Conservation (phyloP, 2,113 vertebrate species). For the Calyptommatus sinebrachiatus region DNA sequence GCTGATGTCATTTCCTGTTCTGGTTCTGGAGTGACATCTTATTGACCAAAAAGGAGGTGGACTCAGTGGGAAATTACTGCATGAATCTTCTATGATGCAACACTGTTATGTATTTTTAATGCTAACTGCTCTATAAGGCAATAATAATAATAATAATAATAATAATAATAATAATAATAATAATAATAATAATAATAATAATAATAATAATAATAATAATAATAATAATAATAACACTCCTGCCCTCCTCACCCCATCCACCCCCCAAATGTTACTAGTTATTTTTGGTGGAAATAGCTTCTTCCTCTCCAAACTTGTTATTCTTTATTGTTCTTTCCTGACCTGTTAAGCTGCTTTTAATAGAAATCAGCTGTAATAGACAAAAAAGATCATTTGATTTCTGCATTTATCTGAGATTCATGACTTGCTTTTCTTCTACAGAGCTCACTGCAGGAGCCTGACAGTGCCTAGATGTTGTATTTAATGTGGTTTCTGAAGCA, state of each 20-base stretch:
- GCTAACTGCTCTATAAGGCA: too few relatives aligned
- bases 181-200: too few relatives aligned
- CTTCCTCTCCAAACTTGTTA: neutral
- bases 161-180: too few relatives aligned
- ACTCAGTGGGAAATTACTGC: neutral
- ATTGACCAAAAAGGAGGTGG: too few relatives aligned
- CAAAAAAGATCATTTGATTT: constrained; percentile 33
- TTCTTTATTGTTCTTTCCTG: constrained; percentile 22
- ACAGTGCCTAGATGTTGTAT: neutral
- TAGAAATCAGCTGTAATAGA: neutral
- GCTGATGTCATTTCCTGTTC: too few relatives aligned
- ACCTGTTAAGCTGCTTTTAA: constrained; percentile 25
- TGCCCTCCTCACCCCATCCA: neutral
- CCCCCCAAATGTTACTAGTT: neutral
- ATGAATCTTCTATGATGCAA: neutral
- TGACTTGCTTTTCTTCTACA: constrained; percentile 32
- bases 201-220: too few relatives aligned
- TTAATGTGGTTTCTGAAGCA: constrained; percentile 39
- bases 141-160: too few relatives aligned
- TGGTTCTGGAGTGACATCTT: too few relatives aligned
- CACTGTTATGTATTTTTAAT: neutral
- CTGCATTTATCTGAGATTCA: constrained; percentile 40
- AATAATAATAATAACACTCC: too few relatives aligned
- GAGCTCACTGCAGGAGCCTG: constrained; percentile 26
- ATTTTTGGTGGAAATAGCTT: neutral